A percentile compares a stretch with the other conserved stretches of the same genome.
phyloP scores from a whole-genome alignment of 53 echinoderm and acorn worm genomes.

The Echinarachnius parma region DNA sequence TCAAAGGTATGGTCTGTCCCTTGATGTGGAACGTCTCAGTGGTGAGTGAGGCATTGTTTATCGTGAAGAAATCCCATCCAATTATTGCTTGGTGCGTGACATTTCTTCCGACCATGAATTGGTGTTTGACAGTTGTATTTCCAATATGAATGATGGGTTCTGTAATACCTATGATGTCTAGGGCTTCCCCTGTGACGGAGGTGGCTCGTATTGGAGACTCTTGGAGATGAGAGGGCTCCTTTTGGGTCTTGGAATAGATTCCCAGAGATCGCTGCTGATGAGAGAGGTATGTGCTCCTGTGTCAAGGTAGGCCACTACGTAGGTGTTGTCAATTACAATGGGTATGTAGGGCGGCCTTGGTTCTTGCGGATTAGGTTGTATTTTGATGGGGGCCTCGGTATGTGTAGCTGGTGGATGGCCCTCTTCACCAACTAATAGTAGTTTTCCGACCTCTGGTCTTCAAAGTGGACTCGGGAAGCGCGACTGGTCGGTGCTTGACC shows the following conservation, averaged over 20 bases:
- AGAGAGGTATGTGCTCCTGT: conserved; percentile 29
- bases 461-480: conserved; percentile 24
- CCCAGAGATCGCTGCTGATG: conserved; percentile 26
- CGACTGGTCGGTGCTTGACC: no score
- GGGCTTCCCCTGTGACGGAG: conserved; percentile 1
- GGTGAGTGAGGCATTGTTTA: background rate
- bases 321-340: conserved; percentile 2
- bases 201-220: background rate
- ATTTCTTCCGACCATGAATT: no score
- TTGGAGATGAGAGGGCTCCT: conserved; percentile 1
- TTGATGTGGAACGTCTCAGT: background rate
- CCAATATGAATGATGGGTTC: background rate
- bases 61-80: background rate
- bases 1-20: background rate
- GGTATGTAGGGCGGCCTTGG: conserved; percentile 22
- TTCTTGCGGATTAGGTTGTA: no score
- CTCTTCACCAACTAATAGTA: conserved; percentile 13
- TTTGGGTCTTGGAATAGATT: background rate
- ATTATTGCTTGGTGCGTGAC: background rate
- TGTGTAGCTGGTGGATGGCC: conserved; percentile 11
- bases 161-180: background rate
- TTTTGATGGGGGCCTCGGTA: no score
- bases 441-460: conserved; percentile 24
- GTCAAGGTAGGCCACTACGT: conserved; percentile 22
- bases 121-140: background rate